Percentiles rank a stretch among this genome's conserved stretches.
Conservation (phyloP, 1,140 invertebrate genomes). For the Drosophila elegans region DNA sequence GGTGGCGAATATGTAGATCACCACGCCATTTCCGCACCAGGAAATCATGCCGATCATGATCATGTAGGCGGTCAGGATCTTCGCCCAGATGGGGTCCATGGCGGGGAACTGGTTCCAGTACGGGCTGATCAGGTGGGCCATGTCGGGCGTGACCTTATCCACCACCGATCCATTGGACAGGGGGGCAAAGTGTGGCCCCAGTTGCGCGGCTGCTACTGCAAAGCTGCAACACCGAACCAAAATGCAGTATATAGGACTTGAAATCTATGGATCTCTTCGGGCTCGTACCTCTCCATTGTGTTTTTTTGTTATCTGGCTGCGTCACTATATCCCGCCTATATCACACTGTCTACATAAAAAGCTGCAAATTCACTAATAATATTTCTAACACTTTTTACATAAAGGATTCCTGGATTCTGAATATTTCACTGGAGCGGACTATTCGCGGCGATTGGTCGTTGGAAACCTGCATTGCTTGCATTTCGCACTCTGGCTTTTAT, state of each 20-base stretch:
- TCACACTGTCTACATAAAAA: conserved; percentile 72
- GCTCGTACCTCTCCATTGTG: conserved; percentile 76
- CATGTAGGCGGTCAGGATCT: conserved; percentile 78
- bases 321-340: conserved; percentile 70
- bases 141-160: conserved; percentile 88
- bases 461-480: conserved; percentile 68
- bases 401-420: conserved; percentile 58
- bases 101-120: conserved; percentile 92
- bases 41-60: conserved; percentile 83
- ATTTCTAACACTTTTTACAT: conserved; percentile 78
- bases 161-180: conserved; percentile 82
- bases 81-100: conserved; percentile 90
- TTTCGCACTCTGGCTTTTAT: conserved; percentile 59
- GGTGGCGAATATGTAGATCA: conserved; percentile 88
- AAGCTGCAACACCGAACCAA: conserved; percentile 51
- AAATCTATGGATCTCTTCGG: not conserved
- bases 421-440: conserved; percentile 82
- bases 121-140: conserved; percentile 89
- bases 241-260: not conserved
- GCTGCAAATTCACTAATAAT: conserved; percentile 66
- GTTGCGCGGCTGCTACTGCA: conserved; percentile 61
- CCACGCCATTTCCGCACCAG: conserved; percentile 87
- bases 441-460: conserved; percentile 80
- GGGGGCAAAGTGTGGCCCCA: conserved; percentile 81
- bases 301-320: conserved; percentile 31